Percentiles rank a stretch among this genome's conserved stretches.
These are phyloP conservation scores for Caenorhabditis sp. DNA, from an alignment of 2,888 invertebrate species.

Conservation along the genomic window DNA sequence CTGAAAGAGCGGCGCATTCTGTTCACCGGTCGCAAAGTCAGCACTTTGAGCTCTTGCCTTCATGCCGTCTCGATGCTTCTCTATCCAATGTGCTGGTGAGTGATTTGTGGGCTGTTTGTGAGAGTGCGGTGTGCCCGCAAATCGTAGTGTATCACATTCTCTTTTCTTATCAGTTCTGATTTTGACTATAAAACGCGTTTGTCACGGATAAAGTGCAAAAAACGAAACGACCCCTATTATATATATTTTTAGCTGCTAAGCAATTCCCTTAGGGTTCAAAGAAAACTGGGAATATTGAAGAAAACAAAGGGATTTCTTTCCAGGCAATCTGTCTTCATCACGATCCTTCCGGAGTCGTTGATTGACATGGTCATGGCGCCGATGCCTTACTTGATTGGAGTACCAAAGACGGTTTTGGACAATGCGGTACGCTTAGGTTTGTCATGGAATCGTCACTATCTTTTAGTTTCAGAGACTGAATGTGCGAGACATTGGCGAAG, in stretches of 20 bases:
- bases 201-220: background rate
- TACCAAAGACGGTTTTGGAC: slow-evolving; percentile 88
- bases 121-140: too few relatives aligned
- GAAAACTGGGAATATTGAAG: background rate
- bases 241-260: too few relatives aligned
- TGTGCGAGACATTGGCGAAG: slow-evolving; percentile 89
- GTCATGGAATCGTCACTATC: background rate
- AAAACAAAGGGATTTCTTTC: slow-evolving; percentile 3
- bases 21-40: slow-evolving; percentile 91
- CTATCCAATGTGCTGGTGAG: slow-evolving; percentile 95
- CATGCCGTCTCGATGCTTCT: slow-evolving; percentile 94
- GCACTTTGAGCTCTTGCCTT: slow-evolving; percentile 87
- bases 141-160: too few relatives aligned
- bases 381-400: slow-evolving; percentile 97
- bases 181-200: background rate
- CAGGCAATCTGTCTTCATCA: slow-evolving; percentile 70
- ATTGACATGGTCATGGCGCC: slow-evolving; percentile 84
- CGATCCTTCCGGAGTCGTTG: slow-evolving; percentile 61
- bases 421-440: slow-evolving; percentile 34
- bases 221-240: too few relatives aligned
- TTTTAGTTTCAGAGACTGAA: slow-evolving; percentile 21
- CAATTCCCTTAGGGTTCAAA: background rate
- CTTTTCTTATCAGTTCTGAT: too few relatives aligned
- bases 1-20: slow-evolving; percentile 93
- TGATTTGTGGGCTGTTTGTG: background rate